These are phyloP conservation scores for Brachionichthys hirsutus DNA, from an alignment of 2,113 vertebrate genomes.

Conservation along the genomic window DNA sequence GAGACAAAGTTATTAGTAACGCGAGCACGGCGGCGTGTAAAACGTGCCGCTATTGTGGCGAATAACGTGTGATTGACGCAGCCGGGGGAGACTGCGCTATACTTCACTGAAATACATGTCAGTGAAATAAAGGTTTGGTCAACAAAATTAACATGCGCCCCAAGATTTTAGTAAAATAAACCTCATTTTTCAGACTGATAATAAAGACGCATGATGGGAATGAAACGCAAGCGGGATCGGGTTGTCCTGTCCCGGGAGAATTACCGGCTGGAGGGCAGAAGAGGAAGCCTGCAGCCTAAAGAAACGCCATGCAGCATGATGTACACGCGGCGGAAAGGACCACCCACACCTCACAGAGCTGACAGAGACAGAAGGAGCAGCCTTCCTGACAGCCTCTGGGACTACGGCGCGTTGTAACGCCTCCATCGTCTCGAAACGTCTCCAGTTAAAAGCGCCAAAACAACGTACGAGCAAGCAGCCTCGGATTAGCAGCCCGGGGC, in stretches of 20 bases:
- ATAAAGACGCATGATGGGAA: too few relatives aligned
- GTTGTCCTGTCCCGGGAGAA: too few relatives aligned
- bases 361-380: conserved; percentile 31
- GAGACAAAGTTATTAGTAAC: conserved; percentile 58
- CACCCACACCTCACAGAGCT: conserved; percentile 67
- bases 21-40: conserved; percentile 25
- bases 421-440: conserved; percentile 38
- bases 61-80: conserved; percentile 46
- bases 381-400: conserved; percentile 55
- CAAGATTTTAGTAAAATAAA: conserved; percentile 21
- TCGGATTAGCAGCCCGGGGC: conserved; percentile 7
- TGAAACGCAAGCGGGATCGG: too few relatives aligned
- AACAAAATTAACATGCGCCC: conserved; percentile 5
- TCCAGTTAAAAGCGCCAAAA: conserved; percentile 47
- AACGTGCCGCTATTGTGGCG: conserved; percentile 38
- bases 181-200: too few relatives aligned
- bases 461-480: conserved; percentile 37
- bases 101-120: conserved; percentile 2
- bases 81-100: conserved; percentile 3
- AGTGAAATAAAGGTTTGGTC: conserved; percentile 28
- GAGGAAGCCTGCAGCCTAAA: conserved; percentile 39
- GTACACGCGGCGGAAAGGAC: conserved; percentile 60
- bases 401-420: conserved; percentile 37
- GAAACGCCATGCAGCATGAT: conserved; percentile 41
- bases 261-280: conserved; percentile 3